Base-by-base conservation (phyloP, 2,113 vertebrate species). In the Naja naja region DNA sequence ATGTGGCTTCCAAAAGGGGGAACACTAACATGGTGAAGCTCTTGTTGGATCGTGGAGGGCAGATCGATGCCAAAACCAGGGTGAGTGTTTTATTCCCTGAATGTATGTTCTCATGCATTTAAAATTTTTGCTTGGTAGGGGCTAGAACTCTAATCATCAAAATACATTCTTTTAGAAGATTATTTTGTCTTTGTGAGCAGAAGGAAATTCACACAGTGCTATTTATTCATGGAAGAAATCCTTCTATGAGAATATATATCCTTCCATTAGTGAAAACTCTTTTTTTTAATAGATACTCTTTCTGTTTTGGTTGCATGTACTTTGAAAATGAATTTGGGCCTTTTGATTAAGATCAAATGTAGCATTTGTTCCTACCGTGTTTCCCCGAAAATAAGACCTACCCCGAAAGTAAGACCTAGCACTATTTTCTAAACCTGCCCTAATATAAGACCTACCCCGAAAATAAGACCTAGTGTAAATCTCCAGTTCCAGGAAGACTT, bases 11-110 rank as follows among this genome's bases (percentile, higher is more conserved):
- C 91, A 99, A 99, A 97, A 98, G 99, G 91, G 99, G 99, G 92
- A 99, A 99, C 97, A 98, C 98, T 87, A 99, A 99, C 97, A 99
- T 99, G 99, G 99, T 99, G 95, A 98, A 98, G 94, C 98, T 99
- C 94, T 96, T 99, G 30, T 97, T 99, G 98, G 99, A 99, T 97
- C 98, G 99, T 0, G 98, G 99, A 90, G 98, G 98, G 92, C 99
- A 99, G 97, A 99, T 99, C 5, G 99, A 99, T 94, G 99, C 99
- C 95, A 99, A 99, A 98, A 99, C 99, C 49, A 98, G 99, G 98
- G 99, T 99, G 97, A 98, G 99, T 98, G 91, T 95, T 95, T 95
- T 95, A 1, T 95, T 94, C 94, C 95, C 96, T 95, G 89, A 93
- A 93, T 95, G 93, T 30, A 54, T 91, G 22, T 94, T 95, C 47